Evolutionary conservation across 2,797 vertebrate species (phyloP), one percentile per base, ranked within the genome.

Genomic region (Neopelma chrysocephalum): DNA sequence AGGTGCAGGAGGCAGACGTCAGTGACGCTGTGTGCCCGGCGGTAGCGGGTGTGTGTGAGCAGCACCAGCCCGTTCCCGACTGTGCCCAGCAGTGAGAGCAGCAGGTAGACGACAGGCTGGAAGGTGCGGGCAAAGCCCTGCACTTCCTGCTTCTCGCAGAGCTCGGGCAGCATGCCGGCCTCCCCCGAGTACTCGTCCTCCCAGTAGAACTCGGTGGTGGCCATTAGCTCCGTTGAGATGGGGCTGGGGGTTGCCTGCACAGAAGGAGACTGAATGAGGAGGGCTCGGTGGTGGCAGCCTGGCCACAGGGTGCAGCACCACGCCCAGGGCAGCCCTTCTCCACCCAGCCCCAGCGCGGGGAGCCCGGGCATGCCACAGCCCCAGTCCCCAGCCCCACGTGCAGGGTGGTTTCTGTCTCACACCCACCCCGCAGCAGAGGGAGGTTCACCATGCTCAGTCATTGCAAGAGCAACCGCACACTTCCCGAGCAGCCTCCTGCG

Each of bases 1-100:
- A 99, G 97, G 94, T 99, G 98, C 93, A 99, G 97, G 75, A 99
- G 97, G 97, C 99, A 99, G 92, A 98, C 90, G 1, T 99, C 98
- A 0, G 98, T 99, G 98, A 98, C 79, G 15, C 98, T 98, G 71
- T 97, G 98, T 1, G 98, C 98, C 9, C 42, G 97, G 69, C 97
- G 97, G 75, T 96, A 97, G 23, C 98, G 95, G 87, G 97, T 98
- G 22, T 99, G 99, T 1, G 98, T 99, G 94, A 98, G 96, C 31
- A 99, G 98, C 84, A 99, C 98, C 81, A 99, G 95, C 75, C 96
- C 96, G 9, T 99, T 99, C 23, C 99, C 99, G 3, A 70, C 72
- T 4, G 97, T 54, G 15, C 99, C 99, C 60, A 99, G 91, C 36
- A 97, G 64, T 22, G 98, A 98, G 71, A 99, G 97, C 11, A 98